phyloP scores from a whole-genome alignment of 1,140 invertebrate species.

The Mycetomoellerius zeteki region DNA sequence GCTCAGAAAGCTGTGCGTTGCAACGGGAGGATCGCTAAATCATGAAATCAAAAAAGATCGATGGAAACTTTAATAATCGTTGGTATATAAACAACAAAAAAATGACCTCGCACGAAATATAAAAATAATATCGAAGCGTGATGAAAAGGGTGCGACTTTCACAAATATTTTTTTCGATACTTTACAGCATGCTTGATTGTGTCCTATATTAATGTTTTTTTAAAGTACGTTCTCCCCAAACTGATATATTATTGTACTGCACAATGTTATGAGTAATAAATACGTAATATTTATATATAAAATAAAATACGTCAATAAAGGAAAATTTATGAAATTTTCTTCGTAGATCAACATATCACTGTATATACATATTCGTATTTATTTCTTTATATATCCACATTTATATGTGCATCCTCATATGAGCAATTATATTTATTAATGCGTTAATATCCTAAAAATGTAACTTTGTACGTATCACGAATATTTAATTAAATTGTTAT shows the following conservation, averaged over 20 bases:
- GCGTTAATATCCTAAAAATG: constrained; percentile 30
- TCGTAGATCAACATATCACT: not conserved
- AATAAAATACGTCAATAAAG: not conserved
- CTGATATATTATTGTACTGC: not conserved
- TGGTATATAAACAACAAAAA: not conserved
- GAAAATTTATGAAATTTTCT: not conserved
- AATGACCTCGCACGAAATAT: not conserved
- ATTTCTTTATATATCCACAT: not conserved
- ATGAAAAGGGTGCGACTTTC: not conserved
- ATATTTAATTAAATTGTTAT: constrained; percentile 17
- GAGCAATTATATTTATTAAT: not conserved
- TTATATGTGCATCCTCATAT: not conserved
- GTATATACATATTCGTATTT: not conserved
- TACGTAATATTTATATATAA: not conserved
- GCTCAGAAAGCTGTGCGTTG: not conserved
- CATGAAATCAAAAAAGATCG: not conserved
- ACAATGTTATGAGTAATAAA: not conserved
- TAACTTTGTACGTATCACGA: not conserved
- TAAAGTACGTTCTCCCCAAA: not conserved
- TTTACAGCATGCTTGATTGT: not conserved
- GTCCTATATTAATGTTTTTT: not conserved
- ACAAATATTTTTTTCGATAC: not conserved
- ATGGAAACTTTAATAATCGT: constrained; percentile 27
- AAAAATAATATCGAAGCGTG: constrained; percentile 16
- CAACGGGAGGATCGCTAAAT: constrained; percentile 23